Evolutionary conservation across 2,113 vertebrate species (phyloP).

Genomic region (Bubo bubo): DNA sequence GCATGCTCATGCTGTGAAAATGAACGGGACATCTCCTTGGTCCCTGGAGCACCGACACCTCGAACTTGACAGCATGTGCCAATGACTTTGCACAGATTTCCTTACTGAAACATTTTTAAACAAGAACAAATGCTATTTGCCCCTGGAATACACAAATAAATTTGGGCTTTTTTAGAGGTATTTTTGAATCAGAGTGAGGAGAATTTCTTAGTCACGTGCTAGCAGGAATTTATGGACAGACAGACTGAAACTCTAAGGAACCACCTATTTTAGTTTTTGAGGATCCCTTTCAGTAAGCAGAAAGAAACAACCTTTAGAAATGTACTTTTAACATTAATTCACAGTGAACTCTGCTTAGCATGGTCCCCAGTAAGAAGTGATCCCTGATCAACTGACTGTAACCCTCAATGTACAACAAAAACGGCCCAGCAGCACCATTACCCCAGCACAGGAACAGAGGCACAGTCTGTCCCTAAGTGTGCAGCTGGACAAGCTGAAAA

Average conservation of each 20-base stretch:
- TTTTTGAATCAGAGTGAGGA: background rate
- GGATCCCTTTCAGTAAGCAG: background rate
- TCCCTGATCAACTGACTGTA: background rate
- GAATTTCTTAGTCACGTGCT: background rate
- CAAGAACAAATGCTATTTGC: background rate
- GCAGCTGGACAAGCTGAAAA: background rate
- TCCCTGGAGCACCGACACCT: background rate
- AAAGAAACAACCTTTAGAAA: background rate
- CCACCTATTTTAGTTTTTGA: background rate
- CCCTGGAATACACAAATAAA: background rate
- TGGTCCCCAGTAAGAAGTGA: accelerated
- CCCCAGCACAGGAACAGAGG: background rate
- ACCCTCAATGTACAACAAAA: background rate
- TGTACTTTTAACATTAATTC: background rate
- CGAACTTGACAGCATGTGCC: background rate
- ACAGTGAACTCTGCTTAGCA: background rate
- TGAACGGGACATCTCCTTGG: accelerated
- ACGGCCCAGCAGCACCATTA: accelerated
- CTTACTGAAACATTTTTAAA: background rate
- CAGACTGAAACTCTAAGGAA: background rate
- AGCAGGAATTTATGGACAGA: background rate
- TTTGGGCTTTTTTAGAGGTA: background rate
- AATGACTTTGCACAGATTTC: background rate
- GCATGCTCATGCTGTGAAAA: background rate
- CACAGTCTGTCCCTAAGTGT: background rate